Base-by-base conservation (phyloP, 1,140 invertebrate species). In the Pomacea maculata region DNA sequence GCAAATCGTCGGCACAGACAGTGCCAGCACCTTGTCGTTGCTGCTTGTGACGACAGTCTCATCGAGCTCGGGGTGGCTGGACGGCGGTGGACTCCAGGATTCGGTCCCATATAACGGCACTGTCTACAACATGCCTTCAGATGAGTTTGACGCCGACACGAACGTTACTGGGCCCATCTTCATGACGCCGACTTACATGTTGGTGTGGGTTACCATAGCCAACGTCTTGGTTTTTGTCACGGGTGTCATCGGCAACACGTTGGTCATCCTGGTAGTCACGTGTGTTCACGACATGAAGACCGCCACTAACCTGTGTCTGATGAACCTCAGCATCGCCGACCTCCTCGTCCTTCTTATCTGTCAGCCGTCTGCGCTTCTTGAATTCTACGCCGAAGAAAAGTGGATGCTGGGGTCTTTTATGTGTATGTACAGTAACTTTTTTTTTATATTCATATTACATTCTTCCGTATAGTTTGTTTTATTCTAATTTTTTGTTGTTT, bases 261-360 rank as follows among this genome's bases (percentile, higher is more conserved):
- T 97, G 94, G 96, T 98, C 83, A 96, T 97, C 25, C 94, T 97
- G 86, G 96, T 98, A 65, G 96, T 98, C 73, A 93, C 96, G 83
- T 95, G 95, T 87, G 96, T 96, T 25, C 96, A 97, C 89, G 96
- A 98, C 87, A 96, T 98, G 95, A 93, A 96, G 85, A 98, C 97
- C 91, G 97, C 96, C 72, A 98, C 97, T 71, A 98, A 99, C 89
- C 96, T 97, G 82, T 98, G 98, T 90, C 93, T 99, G 55, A 85
- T 87, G 45, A 88, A 88, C 80, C 81, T 88, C 45, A 87, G 85
- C 52, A 82, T 88, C n/a, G 86, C 88, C 11, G 88, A 89, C 79
- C 78, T 88, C 7, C 77, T 88, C 4, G 85, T 88, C 2, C 79
- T 89, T 4, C 65, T 85, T 11, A 84, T 89, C 25, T 88, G 87